These are phyloP conservation scores for Ennomos fuscantarius DNA, from an alignment of 2,888 invertebrate genomes.

Conservation along the genomic window DNA sequence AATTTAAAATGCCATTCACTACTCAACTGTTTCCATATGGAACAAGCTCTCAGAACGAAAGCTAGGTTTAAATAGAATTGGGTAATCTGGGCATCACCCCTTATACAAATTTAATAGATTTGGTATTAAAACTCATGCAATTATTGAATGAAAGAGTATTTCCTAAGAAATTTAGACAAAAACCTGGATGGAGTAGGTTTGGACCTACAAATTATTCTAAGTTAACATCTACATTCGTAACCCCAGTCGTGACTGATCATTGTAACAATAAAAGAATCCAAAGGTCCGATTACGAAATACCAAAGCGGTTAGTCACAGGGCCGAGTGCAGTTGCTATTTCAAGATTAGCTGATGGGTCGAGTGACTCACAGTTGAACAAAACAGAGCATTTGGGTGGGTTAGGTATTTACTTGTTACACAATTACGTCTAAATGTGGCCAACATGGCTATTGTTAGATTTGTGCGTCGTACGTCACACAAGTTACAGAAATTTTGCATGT, in stretches of 20 bases:
- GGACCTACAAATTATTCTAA: no score
- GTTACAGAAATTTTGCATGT: no score
- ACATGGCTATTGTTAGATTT: constrained; percentile 14
- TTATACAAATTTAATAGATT: no score
- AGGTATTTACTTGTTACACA: constrained; percentile 12
- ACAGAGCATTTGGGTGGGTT: constrained; percentile 16
- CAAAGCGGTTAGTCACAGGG: constrained; percentile 49
- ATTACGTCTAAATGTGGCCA: constrained; percentile 18
- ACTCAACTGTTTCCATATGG: no score
- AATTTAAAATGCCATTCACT: neutral
- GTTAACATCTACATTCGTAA: neutral
- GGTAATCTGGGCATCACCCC: no score
- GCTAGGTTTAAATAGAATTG: no score
- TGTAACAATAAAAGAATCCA: constrained; percentile 36
- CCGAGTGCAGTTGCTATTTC: constrained; percentile 55
- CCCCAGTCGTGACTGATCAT: constrained; percentile 14
- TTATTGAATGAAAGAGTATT: no score
- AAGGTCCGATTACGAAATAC: constrained; percentile 44
- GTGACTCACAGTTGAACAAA: constrained; percentile 36
- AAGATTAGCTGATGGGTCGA: constrained; percentile 42
- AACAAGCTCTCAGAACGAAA: no score
- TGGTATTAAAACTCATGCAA: no score
- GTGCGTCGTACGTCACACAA: no score
- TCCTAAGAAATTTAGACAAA: no score
- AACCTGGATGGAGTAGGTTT: no score